A percentile compares a stretch with the other conserved stretches of the same genome.
phyloP scores from a whole-genome alignment of 2,888 invertebrate genomes.

The Sinhomidia bicolor region DNA sequence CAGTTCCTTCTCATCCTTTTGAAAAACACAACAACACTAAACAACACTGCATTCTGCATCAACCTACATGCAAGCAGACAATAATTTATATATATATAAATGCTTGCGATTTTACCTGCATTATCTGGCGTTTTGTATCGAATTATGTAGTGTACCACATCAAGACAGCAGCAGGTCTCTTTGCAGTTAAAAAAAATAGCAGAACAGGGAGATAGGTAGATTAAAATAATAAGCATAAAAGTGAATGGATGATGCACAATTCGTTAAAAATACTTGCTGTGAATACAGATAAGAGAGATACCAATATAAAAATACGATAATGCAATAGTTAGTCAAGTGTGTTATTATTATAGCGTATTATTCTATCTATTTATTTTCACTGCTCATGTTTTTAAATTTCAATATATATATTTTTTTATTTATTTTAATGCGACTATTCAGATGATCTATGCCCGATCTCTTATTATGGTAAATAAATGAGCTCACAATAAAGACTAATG shows the following conservation, averaged over 20 bases:
- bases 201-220: not conserved
- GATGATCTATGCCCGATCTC: constrained; percentile 15
- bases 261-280: not conserved
- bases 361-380: not conserved
- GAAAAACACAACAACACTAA: too few species aligned
- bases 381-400: not conserved
- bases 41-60: not conserved
- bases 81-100: too few species aligned
- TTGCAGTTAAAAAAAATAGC: not conserved
- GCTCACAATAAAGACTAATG: constrained; percentile 43
- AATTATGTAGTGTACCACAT: not conserved
- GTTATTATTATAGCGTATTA: not conserved
- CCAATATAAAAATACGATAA: not conserved
- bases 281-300: not conserved
- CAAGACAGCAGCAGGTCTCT: not conserved
- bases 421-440: not conserved
- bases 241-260: not conserved
- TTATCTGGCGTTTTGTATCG: constrained; percentile 5
- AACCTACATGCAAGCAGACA: not conserved
- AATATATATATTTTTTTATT: not conserved
- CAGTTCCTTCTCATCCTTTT: not conserved
- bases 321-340: not conserved
- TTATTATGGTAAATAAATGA: constrained; percentile 14
- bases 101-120: not conserved
- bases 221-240: not conserved